Conservation (phyloP, 1,140 invertebrate species). For the Tachypleus tridentatus region DNA sequence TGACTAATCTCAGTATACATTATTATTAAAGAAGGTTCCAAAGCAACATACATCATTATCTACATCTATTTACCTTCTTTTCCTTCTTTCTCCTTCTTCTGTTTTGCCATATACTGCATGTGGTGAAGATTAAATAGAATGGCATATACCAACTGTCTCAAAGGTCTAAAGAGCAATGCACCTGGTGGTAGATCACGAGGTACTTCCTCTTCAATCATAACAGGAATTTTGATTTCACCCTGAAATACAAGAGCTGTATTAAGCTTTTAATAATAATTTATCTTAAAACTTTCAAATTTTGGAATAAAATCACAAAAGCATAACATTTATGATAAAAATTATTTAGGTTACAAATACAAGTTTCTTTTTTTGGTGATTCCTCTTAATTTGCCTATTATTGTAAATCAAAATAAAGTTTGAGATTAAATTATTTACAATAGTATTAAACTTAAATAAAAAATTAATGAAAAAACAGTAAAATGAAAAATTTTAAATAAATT, state of each 20-base stretch:
- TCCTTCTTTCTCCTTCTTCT: slow-evolving; percentile 38
- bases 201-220: slow-evolving; percentile 69
- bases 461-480: no score
- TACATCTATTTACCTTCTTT: neutral
- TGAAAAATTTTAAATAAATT: no score
- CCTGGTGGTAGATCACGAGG: slow-evolving; percentile 61
- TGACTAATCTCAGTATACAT: no score
- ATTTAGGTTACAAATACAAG: no score
- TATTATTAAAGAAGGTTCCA: no score
- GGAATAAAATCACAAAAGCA: slow-evolving; percentile 6
- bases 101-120: slow-evolving; percentile 51
- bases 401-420: no score
- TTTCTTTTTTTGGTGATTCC: no score
- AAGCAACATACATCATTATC: neutral
- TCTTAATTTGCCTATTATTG: no score
- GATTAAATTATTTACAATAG: no score
- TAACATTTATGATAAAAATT: neutral
- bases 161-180: slow-evolving; percentile 64
- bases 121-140: slow-evolving; percentile 82
- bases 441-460: no score
- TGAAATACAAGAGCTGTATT: slow-evolving; percentile 26
- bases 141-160: slow-evolving; percentile 75
- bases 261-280: no score
- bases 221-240: slow-evolving; percentile 65
- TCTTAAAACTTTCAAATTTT: no score